A percentile compares a stretch with the other conserved stretches of the same genome.
Conservation (phyloP, 2,113 vertebrate species). For the human (Homo sapiens) region GRCh38 chr14:55975501-55976000, state of each 20-base stretch:
- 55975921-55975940: neutral
- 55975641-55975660: neutral
- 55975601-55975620: neutral
- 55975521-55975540: neutral
- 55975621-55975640: neutral
- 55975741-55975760: neutral
- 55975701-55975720: neutral
- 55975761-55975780: neutral
- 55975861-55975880: neutral
- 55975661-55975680: neutral
- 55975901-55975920: neutral
- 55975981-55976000: too few species aligned
- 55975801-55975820: neutral
- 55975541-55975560: neutral
- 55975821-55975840: neutral
- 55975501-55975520: neutral
- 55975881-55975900: neutral
- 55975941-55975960: neutral
- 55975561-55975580: neutral
- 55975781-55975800: neutral
- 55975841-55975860: neutral
- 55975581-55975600: neutral
- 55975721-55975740: neutral
- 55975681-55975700: neutral
- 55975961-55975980: too few species aligned